Conservation (phyloP, 2,888 invertebrate genomes). For the Plebejus melissa region DNA sequence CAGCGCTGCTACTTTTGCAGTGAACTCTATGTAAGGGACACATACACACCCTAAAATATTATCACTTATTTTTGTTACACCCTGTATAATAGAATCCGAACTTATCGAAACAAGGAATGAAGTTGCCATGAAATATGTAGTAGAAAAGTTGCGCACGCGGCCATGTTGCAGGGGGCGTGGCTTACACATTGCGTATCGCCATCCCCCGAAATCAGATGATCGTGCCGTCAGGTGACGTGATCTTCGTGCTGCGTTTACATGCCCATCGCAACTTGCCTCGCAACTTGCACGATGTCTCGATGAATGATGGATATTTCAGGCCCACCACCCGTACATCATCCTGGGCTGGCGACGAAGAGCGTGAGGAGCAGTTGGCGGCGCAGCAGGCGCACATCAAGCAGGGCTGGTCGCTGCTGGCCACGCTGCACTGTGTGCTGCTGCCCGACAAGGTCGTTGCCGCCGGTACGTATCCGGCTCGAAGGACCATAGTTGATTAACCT, state of each 20-base stretch:
- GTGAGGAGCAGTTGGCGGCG: constrained; percentile 89
- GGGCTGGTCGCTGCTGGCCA: constrained; percentile 97
- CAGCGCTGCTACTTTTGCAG: no score
- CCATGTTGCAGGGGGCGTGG: no score
- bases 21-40: no score
- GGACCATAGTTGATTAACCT: not conserved
- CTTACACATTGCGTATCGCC: no score
- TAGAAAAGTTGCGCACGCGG: no score
- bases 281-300: not conserved
- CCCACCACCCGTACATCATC: constrained; percentile 81
- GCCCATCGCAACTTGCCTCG: not conserved
- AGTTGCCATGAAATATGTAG: no score
- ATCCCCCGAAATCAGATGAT: no score
- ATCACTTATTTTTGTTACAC: no score
- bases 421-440: constrained; percentile 95
- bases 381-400: constrained; percentile 97
- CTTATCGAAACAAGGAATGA: no score
- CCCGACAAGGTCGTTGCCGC: constrained; percentile 92
- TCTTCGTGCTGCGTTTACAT: not conserved
- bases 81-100: no score
- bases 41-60: no score
- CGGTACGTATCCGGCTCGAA: constrained; percentile 44
- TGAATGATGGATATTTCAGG: constrained; percentile 53
- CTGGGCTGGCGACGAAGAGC: constrained; percentile 88
- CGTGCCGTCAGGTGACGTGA: no score